Evolutionary conservation across 2,113 vertebrate species (phyloP), one percentile per base, ranked within the genome.

Genomic region (Aegotheles bennettii): DNA sequence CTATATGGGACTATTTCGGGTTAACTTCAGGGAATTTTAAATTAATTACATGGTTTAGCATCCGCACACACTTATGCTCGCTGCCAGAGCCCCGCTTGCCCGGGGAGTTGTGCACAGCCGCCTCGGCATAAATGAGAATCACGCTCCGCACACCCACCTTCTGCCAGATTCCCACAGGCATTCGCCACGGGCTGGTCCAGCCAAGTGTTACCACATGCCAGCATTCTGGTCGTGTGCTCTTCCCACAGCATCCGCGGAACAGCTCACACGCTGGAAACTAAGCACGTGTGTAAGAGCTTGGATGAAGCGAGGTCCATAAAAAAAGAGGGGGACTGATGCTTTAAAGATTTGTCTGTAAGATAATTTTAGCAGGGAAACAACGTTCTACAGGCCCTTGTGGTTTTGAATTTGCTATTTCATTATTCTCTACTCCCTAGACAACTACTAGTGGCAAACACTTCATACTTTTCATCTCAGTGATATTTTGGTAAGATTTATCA

Each of bases 371-470:
- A 80, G 68, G 68, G 31, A 67, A 94, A 53, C 76, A 81, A 63
- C 9, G 1, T 86, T 95, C 89, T 93, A 86, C 60, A 71, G 71
- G 60, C 90, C 64, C 16, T n/a, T 78, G 83, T 38, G 85, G 83
- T 93, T 96, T 94, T 64, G 64, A 86, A 81, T 92, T 89, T 87
- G 60, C 82, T 71, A 4, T 88, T 93, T 86, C 94, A 86, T 88
- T 84, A 70, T 84, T 90, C 63, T 63, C 56, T 77, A 64, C 40
- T 94, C 88, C 88, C 79, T n/a, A 94, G 79, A 86, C 5, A 29
- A 36, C 73, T 48, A 45, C 68, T 75, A 71, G 76, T 64, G 79
- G 76, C 69, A 90, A 94, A 86, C 56, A 35, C 83, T 86, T 86
- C 48, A 29, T 81, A 45, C 73, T 93, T 96, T 70, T 95, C 35